Evolutionary conservation across 2,113 vertebrate species (phyloP).

Genomic region (Promerops cafer): DNA sequence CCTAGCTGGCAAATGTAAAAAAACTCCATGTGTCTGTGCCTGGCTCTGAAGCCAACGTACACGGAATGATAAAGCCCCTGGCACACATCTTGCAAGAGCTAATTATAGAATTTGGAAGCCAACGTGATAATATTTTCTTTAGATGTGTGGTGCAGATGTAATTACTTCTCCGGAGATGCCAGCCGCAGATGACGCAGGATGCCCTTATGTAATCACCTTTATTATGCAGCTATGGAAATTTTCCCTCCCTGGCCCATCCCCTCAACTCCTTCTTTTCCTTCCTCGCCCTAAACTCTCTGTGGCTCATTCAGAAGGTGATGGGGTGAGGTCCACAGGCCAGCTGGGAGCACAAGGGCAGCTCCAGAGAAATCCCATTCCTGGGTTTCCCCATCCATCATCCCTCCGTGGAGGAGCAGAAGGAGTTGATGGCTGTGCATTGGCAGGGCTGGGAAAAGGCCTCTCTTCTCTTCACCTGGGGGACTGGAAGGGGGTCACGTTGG

Average conservation of each 20-base stretch:
- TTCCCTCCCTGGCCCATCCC: background rate
- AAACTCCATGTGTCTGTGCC: background rate
- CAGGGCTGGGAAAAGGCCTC: background rate
- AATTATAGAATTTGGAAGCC: slow-evolving; percentile 42
- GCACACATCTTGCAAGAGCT: background rate
- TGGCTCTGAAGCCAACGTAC: background rate
- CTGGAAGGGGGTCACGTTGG: rapidly evolving
- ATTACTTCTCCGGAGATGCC: slow-evolving; percentile 50
- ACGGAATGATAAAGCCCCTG: background rate
- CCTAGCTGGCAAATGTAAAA: background rate
- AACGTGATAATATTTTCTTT: slow-evolving; percentile 42
- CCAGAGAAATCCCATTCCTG: background rate
- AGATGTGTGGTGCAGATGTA: slow-evolving; percentile 46
- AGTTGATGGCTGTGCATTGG: background rate
- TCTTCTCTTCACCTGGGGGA: background rate
- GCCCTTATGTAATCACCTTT: slow-evolving; percentile 36
- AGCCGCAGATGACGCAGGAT: slow-evolving; percentile 17
- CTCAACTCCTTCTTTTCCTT: background rate
- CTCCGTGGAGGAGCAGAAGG: background rate
- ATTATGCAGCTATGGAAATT: slow-evolving; percentile 12
- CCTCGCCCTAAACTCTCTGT: background rate
- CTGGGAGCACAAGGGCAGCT: background rate
- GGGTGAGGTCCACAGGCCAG: background rate
- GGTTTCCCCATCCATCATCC: rapidly evolving
- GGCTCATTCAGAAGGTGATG: background rate